Conservation (phyloP, 2,797 vertebrate species). For the Scyliorhinus canicula region DNA sequence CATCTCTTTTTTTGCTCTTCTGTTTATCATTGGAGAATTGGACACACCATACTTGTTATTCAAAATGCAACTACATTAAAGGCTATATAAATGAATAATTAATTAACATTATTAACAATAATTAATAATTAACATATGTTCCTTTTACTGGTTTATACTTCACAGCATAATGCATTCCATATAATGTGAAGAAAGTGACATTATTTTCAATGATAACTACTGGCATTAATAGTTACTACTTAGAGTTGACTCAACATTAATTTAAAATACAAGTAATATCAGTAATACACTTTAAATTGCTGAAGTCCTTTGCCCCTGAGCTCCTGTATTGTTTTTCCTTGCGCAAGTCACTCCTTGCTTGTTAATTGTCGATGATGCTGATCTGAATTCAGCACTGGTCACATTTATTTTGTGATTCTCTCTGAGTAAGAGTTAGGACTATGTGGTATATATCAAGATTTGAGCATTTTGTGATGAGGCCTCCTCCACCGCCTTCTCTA, state of each 20-base stretch:
- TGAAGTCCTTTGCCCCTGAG: background rate
- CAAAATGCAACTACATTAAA: background rate
- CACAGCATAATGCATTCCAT: background rate
- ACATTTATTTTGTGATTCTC: background rate
- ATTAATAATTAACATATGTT: background rate
- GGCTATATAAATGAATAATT: too few relatives aligned
- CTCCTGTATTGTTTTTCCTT: background rate
- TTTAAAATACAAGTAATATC: background rate
- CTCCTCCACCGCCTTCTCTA: too few relatives aligned
- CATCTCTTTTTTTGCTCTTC: background rate
- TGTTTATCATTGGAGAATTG: background rate
- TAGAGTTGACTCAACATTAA: background rate
- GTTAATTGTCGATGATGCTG: background rate
- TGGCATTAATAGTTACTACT: background rate
- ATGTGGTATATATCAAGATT: too few relatives aligned
- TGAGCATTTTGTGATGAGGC: too few relatives aligned
- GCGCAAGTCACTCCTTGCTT: too few relatives aligned
- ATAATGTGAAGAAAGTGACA: background rate
- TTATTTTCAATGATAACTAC: background rate
- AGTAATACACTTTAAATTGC: background rate
- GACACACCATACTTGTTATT: background rate
- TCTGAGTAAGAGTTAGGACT: background rate
- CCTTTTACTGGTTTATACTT: background rate
- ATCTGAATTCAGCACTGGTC: background rate
- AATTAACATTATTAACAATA: too few relatives aligned